phyloP scores from a whole-genome alignment of 2,113 vertebrate genomes.

The Redunca redunca region DNA sequence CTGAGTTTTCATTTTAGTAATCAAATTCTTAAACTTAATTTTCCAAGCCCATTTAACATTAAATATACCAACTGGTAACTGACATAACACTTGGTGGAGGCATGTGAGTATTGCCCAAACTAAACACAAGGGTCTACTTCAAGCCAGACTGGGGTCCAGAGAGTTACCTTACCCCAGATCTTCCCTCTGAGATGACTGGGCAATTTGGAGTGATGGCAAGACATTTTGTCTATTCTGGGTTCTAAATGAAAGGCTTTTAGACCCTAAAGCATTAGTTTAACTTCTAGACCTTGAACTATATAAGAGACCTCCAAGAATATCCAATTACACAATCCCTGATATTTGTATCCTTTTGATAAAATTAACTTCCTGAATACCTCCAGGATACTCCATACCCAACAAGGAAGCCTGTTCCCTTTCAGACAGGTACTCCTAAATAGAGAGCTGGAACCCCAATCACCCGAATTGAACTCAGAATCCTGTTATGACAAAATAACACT shows the following conservation, averaged over 20 bases:
- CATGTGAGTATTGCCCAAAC: background rate
- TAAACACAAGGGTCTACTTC: background rate
- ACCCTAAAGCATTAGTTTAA: background rate
- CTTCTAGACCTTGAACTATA: background rate
- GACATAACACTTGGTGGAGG: background rate
- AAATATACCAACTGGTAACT: background rate
- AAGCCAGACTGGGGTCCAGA: background rate
- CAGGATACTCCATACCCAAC: background rate
- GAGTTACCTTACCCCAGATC: background rate
- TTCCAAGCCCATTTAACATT: background rate
- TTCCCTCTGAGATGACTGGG: background rate
- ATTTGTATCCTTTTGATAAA: background rate
- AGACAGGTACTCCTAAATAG: background rate
- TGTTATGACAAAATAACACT: background rate
- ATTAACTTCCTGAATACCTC: background rate
- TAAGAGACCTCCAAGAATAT: background rate
- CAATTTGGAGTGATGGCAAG: background rate
- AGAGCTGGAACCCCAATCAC: background rate
- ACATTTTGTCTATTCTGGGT: background rate
- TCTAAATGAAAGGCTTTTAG: background rate
- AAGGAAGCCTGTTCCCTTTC: background rate
- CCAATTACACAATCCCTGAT: background rate
- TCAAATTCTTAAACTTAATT: slow-evolving; percentile 22
- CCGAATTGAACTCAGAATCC: background rate
- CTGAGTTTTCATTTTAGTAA: slow-evolving; percentile 17